Conservation (phyloP, 2,888 invertebrate species). For the Diachrysia chrysitis region DNA sequence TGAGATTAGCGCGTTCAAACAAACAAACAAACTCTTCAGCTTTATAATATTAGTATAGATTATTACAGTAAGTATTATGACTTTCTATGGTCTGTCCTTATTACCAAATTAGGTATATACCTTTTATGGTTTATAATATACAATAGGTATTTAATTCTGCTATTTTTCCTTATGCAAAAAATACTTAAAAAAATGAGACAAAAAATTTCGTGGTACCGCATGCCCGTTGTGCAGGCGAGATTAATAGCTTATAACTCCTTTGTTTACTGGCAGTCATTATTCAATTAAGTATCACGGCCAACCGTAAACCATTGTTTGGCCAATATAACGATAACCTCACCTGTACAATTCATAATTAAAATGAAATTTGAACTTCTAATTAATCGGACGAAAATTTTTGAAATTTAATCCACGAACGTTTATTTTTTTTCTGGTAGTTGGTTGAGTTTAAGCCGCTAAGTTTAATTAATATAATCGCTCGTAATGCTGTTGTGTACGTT, state of each 20-base stretch:
- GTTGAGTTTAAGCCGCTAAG: neutral
- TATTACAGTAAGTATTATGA: no score
- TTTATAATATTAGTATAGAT: no score
- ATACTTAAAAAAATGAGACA: neutral
- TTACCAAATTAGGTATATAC: no score
- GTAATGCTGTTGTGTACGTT: no score
- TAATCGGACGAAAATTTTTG: neutral
- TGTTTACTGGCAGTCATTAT: slow-evolving; percentile 74
- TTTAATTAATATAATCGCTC: no score
- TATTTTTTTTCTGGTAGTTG: neutral
- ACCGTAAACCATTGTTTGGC: slow-evolving; percentile 50
- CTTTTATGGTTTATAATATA: no score
- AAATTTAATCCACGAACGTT: neutral
- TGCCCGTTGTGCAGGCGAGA: slow-evolving; percentile 54
- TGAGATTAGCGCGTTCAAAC: no score
- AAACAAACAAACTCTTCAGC: no score
- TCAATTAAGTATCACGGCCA: slow-evolving; percentile 71
- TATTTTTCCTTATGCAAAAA: no score
- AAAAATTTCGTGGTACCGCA: slow-evolving; percentile 28
- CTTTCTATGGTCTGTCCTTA: no score
- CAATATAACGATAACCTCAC: slow-evolving; percentile 40
- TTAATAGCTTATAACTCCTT: slow-evolving; percentile 74
- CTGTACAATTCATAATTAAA: slow-evolving; percentile 33
- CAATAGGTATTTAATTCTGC: no score
- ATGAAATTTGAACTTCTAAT: slow-evolving; percentile 23